Evolutionary conservation across 1,140 invertebrate species (phyloP), one percentile per base, ranked within the genome.

Genomic region (Streblospio benedicti): DNA sequence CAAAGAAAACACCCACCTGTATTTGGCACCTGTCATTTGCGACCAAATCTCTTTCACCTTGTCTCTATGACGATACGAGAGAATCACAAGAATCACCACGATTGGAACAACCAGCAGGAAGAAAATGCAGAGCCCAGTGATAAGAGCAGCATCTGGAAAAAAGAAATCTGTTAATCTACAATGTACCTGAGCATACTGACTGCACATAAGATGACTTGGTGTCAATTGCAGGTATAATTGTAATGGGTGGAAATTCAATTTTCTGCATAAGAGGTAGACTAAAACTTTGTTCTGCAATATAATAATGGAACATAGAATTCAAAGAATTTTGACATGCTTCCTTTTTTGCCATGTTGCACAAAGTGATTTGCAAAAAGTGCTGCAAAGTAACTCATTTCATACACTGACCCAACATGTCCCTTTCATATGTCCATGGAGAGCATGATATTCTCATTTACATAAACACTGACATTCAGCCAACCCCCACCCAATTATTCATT

Each of bases 61-160:
- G 16, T 67, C 35, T 51, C 83, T 81, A 44, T 84, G 81, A 68
- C 88, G 87, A 81, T 90, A 92, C 12, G 85, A 71, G 2, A 87
- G 75, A 63, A 89, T 83, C 2, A 82, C 79, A 0, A 85, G 56
- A 1, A 89, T 68, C 0, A 85, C 80, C 14, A 85, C 62, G 49
- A 84, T 73, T 5, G 90, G 90, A 33, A 93, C 71, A 49, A 94
- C 85, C 4, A 88, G 84, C 61, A 93, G 81, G 81, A 94, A 91
- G 56, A 92, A 55, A 18, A 60, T 28, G 32, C 35, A 55, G 82
- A 71, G 89, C 82, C 66, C 85, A 54, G 71, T 72, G 85, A 71
- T 83, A 81, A 70, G 83, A 79, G 60, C 52, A 27, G 64, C 65
- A 61, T 85, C 89, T 90, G 81, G 60, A 85, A 82, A 58, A 70